Evolutionary conservation across 2,888 invertebrate species (phyloP), one percentile per base, ranked within the genome.

Genomic region (Drosophila macrospina): DNA sequence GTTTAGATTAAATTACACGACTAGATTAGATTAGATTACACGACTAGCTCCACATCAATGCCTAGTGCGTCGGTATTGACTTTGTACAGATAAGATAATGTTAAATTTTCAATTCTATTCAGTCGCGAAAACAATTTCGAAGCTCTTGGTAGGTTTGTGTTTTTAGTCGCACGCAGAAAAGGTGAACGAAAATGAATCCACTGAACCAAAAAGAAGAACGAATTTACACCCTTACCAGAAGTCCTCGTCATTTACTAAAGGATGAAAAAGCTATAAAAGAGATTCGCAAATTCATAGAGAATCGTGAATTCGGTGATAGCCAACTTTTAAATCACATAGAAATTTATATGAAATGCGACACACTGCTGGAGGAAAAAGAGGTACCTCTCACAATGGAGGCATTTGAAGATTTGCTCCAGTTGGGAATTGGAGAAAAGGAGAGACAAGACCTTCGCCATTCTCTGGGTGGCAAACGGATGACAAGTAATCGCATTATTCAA

Each of bases 401-500:
- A 7, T 2, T 8, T 11, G 8, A 5, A 2, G 50, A 36, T 1
- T 37, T 67, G n/a, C 6, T 56, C 4, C 55, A 45, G 8, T 24
- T 56, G 36, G 55, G 55, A 44, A 36, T 56, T 5, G 44, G 45
- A 7, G 15, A 11, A 8, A 36, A 24, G 2, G 36, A 44, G 5
- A 45, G 45, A 36, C 34, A 56, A 1, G 34, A 15, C 5, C 45
- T 56, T 8, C 11, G n/a, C 3, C 10, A 26, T 5, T 56, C 55
- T 5, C 1, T 56, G 5, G 6, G 24, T 26, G 44, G 55, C 3
- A 15, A 44, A 6, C 55, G 55, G 5, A 3, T 5, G 2, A 15
- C 10, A 24, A 45, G 44, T n/a, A 56, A 56, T 44, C 10, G 2
- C 24, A 56, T 56, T 15, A 56, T 56, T 11, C 11, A 45, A 15